phyloP scores from a whole-genome alignment of 2,888 invertebrate genomes.

The Caenorhabditis drosophilae region DNA sequence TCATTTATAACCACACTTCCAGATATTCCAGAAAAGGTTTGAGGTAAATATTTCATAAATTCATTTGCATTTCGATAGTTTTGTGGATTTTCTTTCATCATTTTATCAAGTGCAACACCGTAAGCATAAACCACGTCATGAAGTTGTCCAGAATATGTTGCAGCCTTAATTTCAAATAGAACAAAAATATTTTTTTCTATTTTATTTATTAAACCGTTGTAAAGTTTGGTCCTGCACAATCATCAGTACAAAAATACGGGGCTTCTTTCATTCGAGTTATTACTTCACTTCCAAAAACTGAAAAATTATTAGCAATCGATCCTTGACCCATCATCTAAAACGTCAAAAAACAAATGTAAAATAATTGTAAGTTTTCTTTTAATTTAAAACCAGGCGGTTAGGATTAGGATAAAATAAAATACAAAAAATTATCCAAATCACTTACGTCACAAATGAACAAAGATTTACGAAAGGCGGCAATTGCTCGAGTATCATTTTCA shows the following conservation, averaged over 20 bases:
- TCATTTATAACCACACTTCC: constrained; percentile 28
- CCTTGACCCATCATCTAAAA: constrained; percentile 36
- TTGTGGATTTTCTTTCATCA: constrained; percentile 23
- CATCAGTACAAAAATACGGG: constrained; percentile 46
- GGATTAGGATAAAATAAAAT: no score
- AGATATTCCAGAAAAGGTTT: constrained; percentile 28
- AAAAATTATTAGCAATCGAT: constrained; percentile 20
- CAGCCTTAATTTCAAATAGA: no score
- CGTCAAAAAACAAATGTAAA: constrained; percentile 13
- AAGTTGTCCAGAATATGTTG: constrained; percentile 36
- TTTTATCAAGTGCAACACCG: constrained; percentile 31
- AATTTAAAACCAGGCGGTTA: no score
- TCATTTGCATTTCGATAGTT: constrained; percentile 22
- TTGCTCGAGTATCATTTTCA: constrained; percentile 25
- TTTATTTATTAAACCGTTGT: neutral
- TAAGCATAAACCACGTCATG: constrained; percentile 42
- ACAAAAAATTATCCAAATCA: no score
- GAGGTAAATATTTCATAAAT: constrained; percentile 15
- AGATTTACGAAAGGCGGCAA: constrained; percentile 27
- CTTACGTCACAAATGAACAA: constrained; percentile 35
- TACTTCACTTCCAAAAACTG: constrained; percentile 46
- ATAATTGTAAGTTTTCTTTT: neutral
- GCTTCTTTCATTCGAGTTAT: constrained; percentile 42
- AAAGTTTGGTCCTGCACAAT: constrained; percentile 13
- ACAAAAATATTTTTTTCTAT: no score